Evolutionary conservation across 2,113 vertebrate genomes (phyloP).

Genomic region (Illadopsis cleaveri): DNA sequence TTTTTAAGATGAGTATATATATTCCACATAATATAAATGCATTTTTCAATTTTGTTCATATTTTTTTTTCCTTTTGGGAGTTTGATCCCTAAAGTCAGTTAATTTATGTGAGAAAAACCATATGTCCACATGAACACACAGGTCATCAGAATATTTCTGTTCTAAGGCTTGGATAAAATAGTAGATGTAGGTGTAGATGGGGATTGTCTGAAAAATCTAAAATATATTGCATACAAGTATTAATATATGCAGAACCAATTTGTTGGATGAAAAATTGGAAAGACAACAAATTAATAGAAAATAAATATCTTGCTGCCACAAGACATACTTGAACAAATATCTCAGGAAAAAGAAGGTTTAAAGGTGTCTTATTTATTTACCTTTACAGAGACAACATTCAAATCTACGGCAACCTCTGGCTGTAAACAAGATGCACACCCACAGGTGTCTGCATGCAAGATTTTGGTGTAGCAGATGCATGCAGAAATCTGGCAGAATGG

Average conservation of each 20-base stretch:
- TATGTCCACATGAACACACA: neutral
- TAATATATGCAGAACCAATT: neutral
- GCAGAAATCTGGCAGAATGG: neutral
- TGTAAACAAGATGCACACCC: neutral
- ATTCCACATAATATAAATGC: neutral
- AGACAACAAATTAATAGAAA: neutral
- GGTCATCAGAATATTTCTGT: neutral
- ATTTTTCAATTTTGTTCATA: neutral
- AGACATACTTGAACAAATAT: neutral
- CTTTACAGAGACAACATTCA: neutral
- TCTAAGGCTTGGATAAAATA: neutral
- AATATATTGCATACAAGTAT: neutral
- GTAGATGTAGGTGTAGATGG: neutral
- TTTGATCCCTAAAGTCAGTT: neutral
- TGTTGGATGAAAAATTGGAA: neutral
- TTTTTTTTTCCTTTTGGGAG: neutral
- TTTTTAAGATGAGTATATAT: neutral
- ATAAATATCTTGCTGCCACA: neutral
- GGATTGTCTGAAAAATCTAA: neutral
- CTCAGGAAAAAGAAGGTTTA: neutral
- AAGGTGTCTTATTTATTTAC: neutral
- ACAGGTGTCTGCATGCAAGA: neutral
- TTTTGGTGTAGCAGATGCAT: neutral
- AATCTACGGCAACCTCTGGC: neutral
- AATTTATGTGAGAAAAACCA: neutral